Percentiles rank a stretch among this genome's conserved stretches.
phyloP scores from a whole-genome alignment of 2,888 invertebrate species.

The Cheilosia variabilis region DNA sequence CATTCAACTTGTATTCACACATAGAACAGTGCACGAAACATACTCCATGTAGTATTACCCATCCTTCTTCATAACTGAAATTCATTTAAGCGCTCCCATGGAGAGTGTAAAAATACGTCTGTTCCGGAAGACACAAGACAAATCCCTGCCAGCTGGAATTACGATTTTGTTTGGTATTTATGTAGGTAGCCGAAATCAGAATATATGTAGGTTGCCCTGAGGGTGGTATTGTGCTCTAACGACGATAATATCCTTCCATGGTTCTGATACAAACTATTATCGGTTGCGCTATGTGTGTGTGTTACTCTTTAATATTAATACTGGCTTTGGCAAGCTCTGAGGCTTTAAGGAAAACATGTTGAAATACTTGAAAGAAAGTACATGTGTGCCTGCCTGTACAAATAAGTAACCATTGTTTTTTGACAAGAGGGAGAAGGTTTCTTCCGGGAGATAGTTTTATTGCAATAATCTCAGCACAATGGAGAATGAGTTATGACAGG shows the following conservation, averaged over 20 bases:
- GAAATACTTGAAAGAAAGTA: too few species aligned
- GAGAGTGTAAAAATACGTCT: conserved; percentile 11
- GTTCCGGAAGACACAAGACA: conserved; percentile 7
- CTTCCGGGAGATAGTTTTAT: too few species aligned
- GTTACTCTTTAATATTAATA: too few species aligned
- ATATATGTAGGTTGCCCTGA: background rate
- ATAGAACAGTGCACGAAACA: background rate
- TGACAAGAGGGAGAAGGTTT: too few species aligned
- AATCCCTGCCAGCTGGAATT: conserved; percentile 11
- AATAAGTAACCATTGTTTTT: too few species aligned
- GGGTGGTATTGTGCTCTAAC: background rate
- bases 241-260: conserved; percentile 16
- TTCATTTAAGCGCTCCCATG: conserved; percentile 29
- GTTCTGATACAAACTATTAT: background rate
- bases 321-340: too few species aligned
- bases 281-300: background rate
- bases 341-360: too few species aligned
- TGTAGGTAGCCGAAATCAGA: conserved; percentile 4
- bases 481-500: too few species aligned
- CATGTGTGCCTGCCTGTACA: too few species aligned
- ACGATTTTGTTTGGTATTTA: background rate
- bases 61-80: conserved; percentile 14
- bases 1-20: background rate
- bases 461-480: too few species aligned
- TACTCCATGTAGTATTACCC: background rate